Evolutionary conservation across 2,888 invertebrate genomes (phyloP).

Genomic region (Apodemia duryi): DNA sequence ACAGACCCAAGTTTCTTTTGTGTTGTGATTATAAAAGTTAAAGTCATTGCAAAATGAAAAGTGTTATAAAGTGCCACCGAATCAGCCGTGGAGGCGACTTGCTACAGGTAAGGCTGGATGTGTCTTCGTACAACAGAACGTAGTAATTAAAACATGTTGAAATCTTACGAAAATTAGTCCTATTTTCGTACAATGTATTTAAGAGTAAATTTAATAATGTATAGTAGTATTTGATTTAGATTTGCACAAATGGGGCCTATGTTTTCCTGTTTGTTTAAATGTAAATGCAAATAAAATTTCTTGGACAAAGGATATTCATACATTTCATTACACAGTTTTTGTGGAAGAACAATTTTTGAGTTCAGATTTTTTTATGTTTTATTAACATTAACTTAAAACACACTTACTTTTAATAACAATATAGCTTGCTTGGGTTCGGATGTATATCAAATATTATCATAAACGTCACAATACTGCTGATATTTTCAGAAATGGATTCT

Average conservation of each 20-base stretch:
- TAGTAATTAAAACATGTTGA: constrained; percentile 46
- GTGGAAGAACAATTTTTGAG: background rate
- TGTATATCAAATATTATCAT: constrained; percentile 2
- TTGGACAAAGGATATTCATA: background rate
- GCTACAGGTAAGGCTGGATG: constrained; percentile 78
- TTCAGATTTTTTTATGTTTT: background rate
- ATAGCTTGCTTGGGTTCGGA: constrained; percentile 37
- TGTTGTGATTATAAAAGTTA: constrained; percentile 75
- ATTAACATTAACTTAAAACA: background rate
- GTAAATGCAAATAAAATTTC: background rate
- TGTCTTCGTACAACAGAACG: constrained; percentile 75
- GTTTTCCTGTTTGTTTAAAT: background rate
- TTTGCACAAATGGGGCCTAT: background rate
- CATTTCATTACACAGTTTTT: background rate
- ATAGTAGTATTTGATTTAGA: background rate
- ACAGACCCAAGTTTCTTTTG: constrained; percentile 76
- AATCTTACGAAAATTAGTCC: constrained; percentile 21
- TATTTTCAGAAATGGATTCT: constrained; percentile 79
- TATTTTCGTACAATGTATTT: constrained; percentile 22
- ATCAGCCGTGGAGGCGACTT: constrained; percentile 75
- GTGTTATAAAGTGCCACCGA: constrained; percentile 77
- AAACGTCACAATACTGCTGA: constrained; percentile 38
- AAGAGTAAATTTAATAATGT: background rate
- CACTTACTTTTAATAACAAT: constrained; percentile 8
- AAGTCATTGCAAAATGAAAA: constrained; percentile 75